These are phyloP conservation scores for Hipposideros armiger DNA, from an alignment of 2,113 vertebrate genomes.

Conservation along the genomic window DNA sequence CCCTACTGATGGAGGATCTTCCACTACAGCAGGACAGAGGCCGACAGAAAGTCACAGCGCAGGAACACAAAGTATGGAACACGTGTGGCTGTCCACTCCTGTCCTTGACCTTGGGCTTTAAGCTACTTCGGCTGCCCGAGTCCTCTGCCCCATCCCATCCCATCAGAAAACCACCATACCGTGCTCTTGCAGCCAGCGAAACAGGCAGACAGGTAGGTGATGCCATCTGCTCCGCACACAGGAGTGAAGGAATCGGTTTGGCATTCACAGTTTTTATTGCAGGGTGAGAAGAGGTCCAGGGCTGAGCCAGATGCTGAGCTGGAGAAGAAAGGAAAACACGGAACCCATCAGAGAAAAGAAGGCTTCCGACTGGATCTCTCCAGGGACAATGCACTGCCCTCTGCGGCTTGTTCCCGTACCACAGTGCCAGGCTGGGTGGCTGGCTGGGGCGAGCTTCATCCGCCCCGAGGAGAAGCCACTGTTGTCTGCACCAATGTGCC, in stretches of 20 bases:
- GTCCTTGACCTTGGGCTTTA: too few relatives aligned
- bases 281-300: constrained; percentile 91
- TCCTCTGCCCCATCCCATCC: not conserved
- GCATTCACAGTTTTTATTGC: constrained; percentile 97
- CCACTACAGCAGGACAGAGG: not conserved
- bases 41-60: rapidly evolving
- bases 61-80: rapidly evolving
- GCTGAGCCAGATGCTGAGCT: constrained; percentile 91
- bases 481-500: too few relatives aligned
- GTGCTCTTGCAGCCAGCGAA: constrained; percentile 95
- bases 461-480: too few relatives aligned
- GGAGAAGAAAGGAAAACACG: constrained; percentile 58
- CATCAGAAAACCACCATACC: constrained; percentile 69
- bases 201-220: constrained; percentile 98
- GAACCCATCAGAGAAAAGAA: not conserved
- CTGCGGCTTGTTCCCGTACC: not conserved
- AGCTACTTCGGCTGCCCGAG: too few relatives aligned
- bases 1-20: not conserved
- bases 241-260: constrained; percentile 97
- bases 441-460: too few relatives aligned
- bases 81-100: rapidly evolving
- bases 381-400: rapidly evolving
- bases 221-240: constrained; percentile 95
- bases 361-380: rapidly evolving
- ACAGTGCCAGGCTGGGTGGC: too few relatives aligned